Conservation (phyloP, 1,140 invertebrate genomes). For the Drosophila kanapiae region DNA sequence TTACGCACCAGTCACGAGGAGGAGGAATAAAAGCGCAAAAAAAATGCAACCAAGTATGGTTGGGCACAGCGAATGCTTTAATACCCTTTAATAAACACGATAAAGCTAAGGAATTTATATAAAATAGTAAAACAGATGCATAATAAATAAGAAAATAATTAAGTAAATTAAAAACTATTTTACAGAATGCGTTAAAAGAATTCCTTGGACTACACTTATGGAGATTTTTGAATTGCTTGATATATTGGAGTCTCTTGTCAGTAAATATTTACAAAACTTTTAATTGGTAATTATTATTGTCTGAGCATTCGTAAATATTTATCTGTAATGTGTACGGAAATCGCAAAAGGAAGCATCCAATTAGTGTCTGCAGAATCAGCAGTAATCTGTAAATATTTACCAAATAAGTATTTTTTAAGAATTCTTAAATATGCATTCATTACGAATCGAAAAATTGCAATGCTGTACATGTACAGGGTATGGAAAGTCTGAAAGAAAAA, state of each 20-base stretch:
- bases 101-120: too few species aligned
- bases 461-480: conserved; percentile 8
- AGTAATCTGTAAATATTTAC: neutral
- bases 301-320: conserved; percentile 2
- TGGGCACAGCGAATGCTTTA: neutral
- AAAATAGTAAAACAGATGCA: too few species aligned
- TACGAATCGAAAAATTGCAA: neutral
- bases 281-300: neutral
- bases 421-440: too few species aligned
- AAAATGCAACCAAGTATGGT: neutral
- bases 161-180: neutral
- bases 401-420: neutral
- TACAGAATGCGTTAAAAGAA: neutral
- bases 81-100: conserved; percentile 1
- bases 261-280: conserved; percentile 3
- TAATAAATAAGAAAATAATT: neutral
- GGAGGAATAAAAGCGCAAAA: conserved; percentile 13
- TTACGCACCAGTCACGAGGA: conserved; percentile 44
- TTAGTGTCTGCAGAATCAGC: too few species aligned
- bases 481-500: conserved; percentile 10
- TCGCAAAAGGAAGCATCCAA: neutral
- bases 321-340: neutral
- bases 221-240: too few species aligned
- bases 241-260: neutral
- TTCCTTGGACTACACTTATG: neutral